phyloP scores from a whole-genome alignment of 2,888 invertebrate species.

The Drosophila atripex region DNA sequence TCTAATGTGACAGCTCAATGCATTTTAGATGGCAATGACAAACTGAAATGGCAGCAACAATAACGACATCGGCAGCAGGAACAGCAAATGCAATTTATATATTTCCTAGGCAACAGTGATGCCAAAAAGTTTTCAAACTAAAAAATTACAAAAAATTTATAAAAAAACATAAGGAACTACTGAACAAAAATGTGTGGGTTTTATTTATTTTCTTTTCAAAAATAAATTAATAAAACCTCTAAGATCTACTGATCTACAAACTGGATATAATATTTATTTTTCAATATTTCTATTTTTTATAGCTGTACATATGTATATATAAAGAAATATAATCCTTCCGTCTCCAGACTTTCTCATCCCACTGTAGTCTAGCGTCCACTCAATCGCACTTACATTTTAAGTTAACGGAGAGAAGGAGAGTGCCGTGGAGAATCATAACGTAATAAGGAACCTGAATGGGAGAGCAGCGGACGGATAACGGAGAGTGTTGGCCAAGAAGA shows the following conservation, averaged over 20 bases:
- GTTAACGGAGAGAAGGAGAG: slow-evolving; percentile 52
- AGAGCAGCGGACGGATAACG: slow-evolving; percentile 33
- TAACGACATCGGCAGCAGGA: slow-evolving; percentile 50
- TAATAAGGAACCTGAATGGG: slow-evolving; percentile 73
- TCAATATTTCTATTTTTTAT: background rate
- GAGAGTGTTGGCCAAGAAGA: slow-evolving; percentile 4
- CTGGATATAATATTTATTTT: too few relatives aligned
- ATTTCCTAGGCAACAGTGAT: slow-evolving; percentile 51
- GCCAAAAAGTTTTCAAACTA: background rate
- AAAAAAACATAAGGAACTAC: too few relatives aligned
- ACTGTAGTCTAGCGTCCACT: slow-evolving; percentile 13
- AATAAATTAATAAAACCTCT: too few relatives aligned
- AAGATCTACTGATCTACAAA: too few relatives aligned
- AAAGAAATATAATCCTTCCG: background rate
- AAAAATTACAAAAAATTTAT: too few relatives aligned
- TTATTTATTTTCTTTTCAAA: too few relatives aligned
- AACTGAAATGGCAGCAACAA: slow-evolving; percentile 50
- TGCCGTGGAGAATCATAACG: slow-evolving; percentile 63
- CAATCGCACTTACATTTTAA: slow-evolving; percentile 41
- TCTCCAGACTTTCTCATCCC: background rate
- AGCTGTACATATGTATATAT: too few relatives aligned
- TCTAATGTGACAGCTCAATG: slow-evolving; percentile 81
- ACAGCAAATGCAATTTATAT: slow-evolving; percentile 59
- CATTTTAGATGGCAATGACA: slow-evolving; percentile 78
- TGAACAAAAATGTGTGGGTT: too few relatives aligned